Evolutionary conservation across 2,888 invertebrate species (phyloP).

Genomic region (Tromatobia lineatoria): DNA sequence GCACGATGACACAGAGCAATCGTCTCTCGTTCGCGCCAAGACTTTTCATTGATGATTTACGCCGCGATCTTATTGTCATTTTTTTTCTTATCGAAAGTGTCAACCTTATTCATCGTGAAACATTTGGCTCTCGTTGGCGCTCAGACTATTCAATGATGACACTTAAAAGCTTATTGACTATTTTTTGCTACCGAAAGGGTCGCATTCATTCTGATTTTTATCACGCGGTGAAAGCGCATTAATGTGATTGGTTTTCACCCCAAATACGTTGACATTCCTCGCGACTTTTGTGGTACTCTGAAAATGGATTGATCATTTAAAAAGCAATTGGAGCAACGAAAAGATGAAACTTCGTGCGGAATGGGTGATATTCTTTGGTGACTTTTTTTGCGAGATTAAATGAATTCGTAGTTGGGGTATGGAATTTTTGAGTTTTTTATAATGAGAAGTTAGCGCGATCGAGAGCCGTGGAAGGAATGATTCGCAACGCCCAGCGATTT

Average conservation of each 20-base stretch:
- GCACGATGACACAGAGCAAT: neutral
- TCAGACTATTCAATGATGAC: too few species aligned
- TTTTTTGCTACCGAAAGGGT: neutral
- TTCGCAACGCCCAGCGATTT: slow-evolving; percentile 68
- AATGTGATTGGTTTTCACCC: slow-evolving; percentile 1
- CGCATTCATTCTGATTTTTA: neutral
- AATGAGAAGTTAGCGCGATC: neutral
- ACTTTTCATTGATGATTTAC: neutral
- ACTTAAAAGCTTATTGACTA: neutral
- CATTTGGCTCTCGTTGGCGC: too few species aligned
- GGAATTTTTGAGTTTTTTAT: neutral
- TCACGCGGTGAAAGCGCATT: neutral
- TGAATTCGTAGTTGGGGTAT: neutral
- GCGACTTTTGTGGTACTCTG: neutral
- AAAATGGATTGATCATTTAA: neutral
- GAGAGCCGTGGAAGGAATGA: slow-evolving; percentile 21
- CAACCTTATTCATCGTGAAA: too few species aligned
- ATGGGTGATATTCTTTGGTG: neutral
- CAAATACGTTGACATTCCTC: neutral
- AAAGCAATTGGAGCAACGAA: neutral
- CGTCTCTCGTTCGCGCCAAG: neutral
- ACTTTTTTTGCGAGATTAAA: neutral
- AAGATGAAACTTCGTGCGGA: neutral
- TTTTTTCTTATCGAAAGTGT: neutral
- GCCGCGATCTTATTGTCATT: neutral